Evolutionary conservation across 2,113 vertebrate genomes (phyloP).

Genomic region (Ancistrus triradiatus): DNA sequence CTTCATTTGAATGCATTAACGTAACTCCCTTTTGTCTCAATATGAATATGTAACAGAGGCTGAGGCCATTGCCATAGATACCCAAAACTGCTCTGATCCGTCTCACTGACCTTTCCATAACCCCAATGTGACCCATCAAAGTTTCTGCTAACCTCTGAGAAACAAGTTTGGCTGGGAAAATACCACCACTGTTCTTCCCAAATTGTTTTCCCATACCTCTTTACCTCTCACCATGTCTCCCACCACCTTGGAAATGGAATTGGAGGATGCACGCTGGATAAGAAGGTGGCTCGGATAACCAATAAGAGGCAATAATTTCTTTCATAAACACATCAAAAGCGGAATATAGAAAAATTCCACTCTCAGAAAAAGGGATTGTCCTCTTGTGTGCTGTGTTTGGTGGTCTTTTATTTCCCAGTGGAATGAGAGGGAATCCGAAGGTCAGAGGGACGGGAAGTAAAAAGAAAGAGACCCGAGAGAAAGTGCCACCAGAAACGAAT

Average conservation of each 20-base stretch:
- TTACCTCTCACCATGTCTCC: slow-evolving; percentile 33
- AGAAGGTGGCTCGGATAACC: slow-evolving; percentile 37
- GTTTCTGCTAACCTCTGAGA: slow-evolving; percentile 18
- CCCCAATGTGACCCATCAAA: slow-evolving; percentile 7
- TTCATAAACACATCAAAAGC: slow-evolving; percentile 27
- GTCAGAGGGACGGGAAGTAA: slow-evolving; percentile 32
- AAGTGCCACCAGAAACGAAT: slow-evolving; percentile 16
- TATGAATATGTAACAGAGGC: slow-evolving; percentile 21
- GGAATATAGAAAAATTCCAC: slow-evolving; percentile 36
- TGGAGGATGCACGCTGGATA: slow-evolving; percentile 11
- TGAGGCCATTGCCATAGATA: slow-evolving; percentile 42
- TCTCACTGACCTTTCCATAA: slow-evolving; percentile 24
- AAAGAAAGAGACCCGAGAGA: slow-evolving; percentile 29
- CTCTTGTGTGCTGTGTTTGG: slow-evolving; percentile 25
- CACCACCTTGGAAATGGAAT: slow-evolving; percentile 25
- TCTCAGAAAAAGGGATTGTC: slow-evolving; percentile 30
- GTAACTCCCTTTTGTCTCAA: slow-evolving; percentile 24
- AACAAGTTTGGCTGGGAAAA: slow-evolving; percentile 16
- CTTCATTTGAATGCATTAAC: slow-evolving; percentile 16
- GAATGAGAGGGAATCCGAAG: slow-evolving; percentile 14
- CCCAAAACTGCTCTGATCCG: neutral
- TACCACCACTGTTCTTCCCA: slow-evolving; percentile 29
- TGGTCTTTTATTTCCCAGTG: slow-evolving; percentile 25
- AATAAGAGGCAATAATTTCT: slow-evolving; percentile 10
- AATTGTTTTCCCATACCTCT: slow-evolving; percentile 42